Percentiles rank a stretch among this genome's conserved stretches.
These are phyloP conservation scores for Harpegnathos saltator DNA, from an alignment of 1,140 invertebrate species.

Conservation along the genomic window DNA sequence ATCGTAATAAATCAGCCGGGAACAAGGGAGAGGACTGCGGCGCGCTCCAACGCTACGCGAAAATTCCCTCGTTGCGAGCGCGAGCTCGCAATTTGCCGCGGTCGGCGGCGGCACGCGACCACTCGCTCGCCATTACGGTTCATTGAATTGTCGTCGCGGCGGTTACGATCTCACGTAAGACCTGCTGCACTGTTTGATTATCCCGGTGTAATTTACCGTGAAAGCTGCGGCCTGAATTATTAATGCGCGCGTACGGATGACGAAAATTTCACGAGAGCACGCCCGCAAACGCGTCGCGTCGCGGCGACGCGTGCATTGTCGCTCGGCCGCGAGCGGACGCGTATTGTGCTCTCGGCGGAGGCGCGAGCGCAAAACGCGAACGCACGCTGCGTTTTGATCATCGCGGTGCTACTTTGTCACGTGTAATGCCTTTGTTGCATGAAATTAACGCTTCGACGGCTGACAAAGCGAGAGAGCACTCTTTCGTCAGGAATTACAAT, in stretches of 20 bases:
- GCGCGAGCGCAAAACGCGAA: too few relatives aligned
- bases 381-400: slow-evolving; percentile 46
- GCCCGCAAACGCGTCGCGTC: neutral
- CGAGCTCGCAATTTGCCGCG: slow-evolving; percentile 44
- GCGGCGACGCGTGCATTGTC: neutral
- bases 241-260: slow-evolving; percentile 19
- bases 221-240: slow-evolving; percentile 62
- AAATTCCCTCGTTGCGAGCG: slow-evolving; percentile 22
- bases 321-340: slow-evolving; percentile 1
- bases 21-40: slow-evolving; percentile 1
- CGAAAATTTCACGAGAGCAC: slow-evolving; percentile 18
- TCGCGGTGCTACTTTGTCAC: slow-evolving; percentile 2
- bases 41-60: neutral
- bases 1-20: slow-evolving; percentile 31
- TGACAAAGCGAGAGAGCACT: slow-evolving; percentile 7
- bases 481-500: slow-evolving; percentile 25
- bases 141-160: slow-evolving; percentile 44
- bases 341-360: neutral
- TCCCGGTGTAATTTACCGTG: slow-evolving; percentile 58
- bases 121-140: slow-evolving; percentile 1
- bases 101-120: slow-evolving; percentile 36
- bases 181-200: slow-evolving; percentile 59
- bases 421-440: neutral
- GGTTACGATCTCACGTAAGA: slow-evolving; percentile 41
- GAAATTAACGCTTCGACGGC: slow-evolving; percentile 40